Base-by-base conservation (phyloP, 2,888 invertebrate genomes). In the Agriopis aurantiaria region DNA sequence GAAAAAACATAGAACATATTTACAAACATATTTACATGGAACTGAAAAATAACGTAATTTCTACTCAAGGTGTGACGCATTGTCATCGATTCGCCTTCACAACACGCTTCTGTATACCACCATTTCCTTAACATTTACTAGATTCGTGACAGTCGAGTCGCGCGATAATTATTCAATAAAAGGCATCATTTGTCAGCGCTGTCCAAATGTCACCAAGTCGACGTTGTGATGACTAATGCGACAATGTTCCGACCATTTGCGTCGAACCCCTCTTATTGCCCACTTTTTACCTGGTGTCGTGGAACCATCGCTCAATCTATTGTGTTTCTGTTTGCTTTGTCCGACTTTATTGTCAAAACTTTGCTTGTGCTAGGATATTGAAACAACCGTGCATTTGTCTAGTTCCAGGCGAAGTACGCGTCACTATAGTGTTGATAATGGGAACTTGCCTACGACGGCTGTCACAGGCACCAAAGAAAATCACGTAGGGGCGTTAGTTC, bases 91-190 rank as follows among this genome's bases (percentile, higher is more conserved):
- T 65, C 70, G 59, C 51, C 23, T 53, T 65, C 63, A 71, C 70
- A 74, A 70, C 69, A 74, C 65, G 62, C 60, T 66, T 65, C 68
- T 69, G 71, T 69, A 78, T 75, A 82, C 78, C 63, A 78, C 77
- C 71, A 75, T 84, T 83, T 82, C 79, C 76, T 72, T 78, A 81
- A 82, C 81, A 86, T 87, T 86, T 82, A 84, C 80, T 86, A 82
- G 80, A 82, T 85, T 84, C 82, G 82, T 85, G 84, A 84, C 85
- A 82, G 76, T 81, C 72, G 72, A 79, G 79, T 73, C 81, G 78
- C 81, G 84, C 84, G 82, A 89, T 91, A 91, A 92, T 92, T 91
- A 92, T 92, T 92, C 91, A 92, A 92, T 93, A 90, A 91, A 90
- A 88, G 88, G 83, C 80, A 88, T 90, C 88, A 92, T 92, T 92